Conservation (phyloP, 2,113 vertebrate genomes). For the Lamprotornis superbus region DNA sequence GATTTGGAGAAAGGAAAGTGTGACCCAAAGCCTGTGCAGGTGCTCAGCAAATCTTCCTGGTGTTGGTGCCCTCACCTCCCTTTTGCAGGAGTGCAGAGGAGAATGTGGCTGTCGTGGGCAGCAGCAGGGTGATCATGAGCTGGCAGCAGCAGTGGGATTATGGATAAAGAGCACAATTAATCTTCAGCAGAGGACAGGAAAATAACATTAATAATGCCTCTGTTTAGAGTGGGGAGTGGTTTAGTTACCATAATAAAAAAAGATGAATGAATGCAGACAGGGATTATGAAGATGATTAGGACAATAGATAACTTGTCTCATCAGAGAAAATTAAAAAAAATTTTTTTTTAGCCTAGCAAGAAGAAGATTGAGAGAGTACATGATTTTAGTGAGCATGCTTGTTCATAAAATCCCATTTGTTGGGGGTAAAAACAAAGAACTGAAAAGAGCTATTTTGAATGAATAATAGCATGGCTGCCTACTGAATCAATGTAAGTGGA, state of each 20-base stretch:
- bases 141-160: neutral
- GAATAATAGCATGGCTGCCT: neutral
- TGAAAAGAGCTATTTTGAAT: conserved; percentile 39
- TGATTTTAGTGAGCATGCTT: neutral
- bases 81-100: neutral
- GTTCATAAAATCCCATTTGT: conserved; percentile 42
- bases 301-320: conserved; percentile 63
- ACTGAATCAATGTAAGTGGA: conserved; percentile 38
- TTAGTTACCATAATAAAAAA: conserved; percentile 59
- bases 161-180: neutral
- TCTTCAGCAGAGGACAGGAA: conserved; percentile 7
- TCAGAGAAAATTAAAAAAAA: conserved; percentile 28
- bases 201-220: conserved; percentile 40
- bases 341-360: neutral
- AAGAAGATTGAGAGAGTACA: conserved; percentile 34
- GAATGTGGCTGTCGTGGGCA: neutral
- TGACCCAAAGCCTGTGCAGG: accelerated
- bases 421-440: conserved; percentile 57
- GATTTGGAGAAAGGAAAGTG: neutral
- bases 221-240: conserved; percentile 3
- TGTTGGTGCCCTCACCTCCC: neutral
- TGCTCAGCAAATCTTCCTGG: neutral
- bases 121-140: neutral
- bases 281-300: conserved; percentile 63
- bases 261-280: conserved; percentile 46